Evolutionary conservation across 2,797 vertebrate species (phyloP).

Genomic region (Prionace glauca): DNA sequence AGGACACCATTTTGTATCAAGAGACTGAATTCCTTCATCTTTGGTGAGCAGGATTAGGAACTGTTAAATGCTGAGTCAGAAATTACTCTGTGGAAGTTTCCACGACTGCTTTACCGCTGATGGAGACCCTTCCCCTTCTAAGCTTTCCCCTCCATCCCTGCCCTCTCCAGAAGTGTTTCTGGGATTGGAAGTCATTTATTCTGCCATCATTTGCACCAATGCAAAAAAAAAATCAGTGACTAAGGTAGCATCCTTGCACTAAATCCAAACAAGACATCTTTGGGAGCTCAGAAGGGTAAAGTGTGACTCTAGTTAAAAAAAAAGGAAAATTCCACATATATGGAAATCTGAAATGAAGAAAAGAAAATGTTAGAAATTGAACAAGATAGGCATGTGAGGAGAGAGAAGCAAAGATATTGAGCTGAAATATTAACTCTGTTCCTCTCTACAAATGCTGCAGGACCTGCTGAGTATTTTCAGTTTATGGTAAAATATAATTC

Average conservation of each 20-base stretch:
- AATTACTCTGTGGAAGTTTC: neutral
- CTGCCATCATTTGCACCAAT: neutral
- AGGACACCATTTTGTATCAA: neutral
- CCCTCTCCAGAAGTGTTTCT: neutral
- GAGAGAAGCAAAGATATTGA: neutral
- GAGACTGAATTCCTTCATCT: neutral
- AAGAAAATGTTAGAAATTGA: neutral
- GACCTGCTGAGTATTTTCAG: neutral
- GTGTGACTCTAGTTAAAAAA: neutral
- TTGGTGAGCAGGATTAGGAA: neutral
- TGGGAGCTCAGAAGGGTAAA: neutral
- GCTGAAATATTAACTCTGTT: neutral
- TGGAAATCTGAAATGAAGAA: neutral
- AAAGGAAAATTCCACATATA: neutral
- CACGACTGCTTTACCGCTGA: neutral
- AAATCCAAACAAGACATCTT: neutral
- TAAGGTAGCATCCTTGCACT: neutral
- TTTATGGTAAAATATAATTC: neutral
- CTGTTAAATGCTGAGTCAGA: neutral
- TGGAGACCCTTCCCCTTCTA: neutral
- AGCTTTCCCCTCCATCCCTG: neutral
- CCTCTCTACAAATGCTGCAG: neutral
- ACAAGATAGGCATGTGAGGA: neutral
- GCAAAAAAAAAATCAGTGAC: neutral
- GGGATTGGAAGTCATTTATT: neutral